Base-by-base conservation (phyloP, 2,113 vertebrate genomes). In the Sylvietta virens region DNA sequence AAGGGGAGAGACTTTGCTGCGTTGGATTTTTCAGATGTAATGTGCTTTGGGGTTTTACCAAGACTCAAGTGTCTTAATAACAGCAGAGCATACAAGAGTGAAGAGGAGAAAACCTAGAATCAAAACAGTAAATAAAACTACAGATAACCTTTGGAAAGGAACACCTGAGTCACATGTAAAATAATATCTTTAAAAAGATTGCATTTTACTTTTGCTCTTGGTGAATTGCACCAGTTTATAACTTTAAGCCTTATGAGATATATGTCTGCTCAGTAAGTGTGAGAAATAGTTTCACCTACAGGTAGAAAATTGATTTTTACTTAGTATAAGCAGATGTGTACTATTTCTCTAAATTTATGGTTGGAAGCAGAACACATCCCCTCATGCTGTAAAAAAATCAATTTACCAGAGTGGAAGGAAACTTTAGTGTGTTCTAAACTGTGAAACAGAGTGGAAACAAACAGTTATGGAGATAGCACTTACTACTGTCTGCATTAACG, bases 281-380 rank as follows among this genome's bases (percentile, higher is more conserved):
- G 67, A 92, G 60, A 93, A 95, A 86, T 58, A 81, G 51, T 96
- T 95, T 91, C 66, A 88, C 58, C 70, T 84, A 79, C 44, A 87
- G 86, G 69, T 74, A 73, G 50, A 51, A 94, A 96, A 97, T 91
- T 88, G 70, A 83, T 97, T 97, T 96, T 95, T 95, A 89, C 77
- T 93, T 77, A 58, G 62, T 83, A 67, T 89, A 88, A 67, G 87
- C 78, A 93, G 56, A 83, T 80, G 27, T 60, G 83, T 72, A 87
- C 60, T 92, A 57, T 96, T 97, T 86, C 86, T 93, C 94, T 94
- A 92, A 94, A 92, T 89, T 84, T 92, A 31, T 89, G 47, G 71
- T 88, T 20, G 16, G 85, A 95, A 96, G 87, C 54, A 87, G 73
- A 97, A 89, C 78, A 71, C 80, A 50, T 85, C 74, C 66, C 27